Conservation (phyloP, 37 sponge, comb jelly and placozoan species). For the Crambe crambe region DNA sequence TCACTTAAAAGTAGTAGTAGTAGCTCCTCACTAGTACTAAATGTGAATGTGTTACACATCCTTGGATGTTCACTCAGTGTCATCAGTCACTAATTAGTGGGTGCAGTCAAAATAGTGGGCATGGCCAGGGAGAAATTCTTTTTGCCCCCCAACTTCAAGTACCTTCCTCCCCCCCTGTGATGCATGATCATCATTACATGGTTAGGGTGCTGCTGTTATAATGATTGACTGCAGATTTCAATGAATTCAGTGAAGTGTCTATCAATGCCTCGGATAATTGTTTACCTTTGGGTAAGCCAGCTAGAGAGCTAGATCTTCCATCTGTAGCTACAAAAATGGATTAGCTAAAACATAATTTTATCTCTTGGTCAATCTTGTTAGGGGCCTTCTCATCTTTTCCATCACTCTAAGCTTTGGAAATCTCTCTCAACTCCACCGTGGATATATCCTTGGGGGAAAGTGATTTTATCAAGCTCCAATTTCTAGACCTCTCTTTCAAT, state of each 20-base stretch:
- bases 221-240: conserved; percentile 14
- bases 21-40: not conserved
- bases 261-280: conserved; percentile 75
- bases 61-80: no score
- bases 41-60: no score
- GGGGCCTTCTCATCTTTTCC: conserved; percentile 67
- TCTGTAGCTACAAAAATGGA: not conserved
- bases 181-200: not conserved
- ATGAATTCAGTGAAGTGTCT: conserved; percentile 41
- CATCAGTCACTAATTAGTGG: no score
- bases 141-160: no score
- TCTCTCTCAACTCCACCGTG: conserved; percentile 57
- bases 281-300: conserved; percentile 64
- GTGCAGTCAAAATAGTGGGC: no score
- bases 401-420: conserved; percentile 57
- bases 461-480: conserved; percentile 39
- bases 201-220: not conserved
- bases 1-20: no score
- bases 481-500: conserved; percentile 83
- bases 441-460: conserved; percentile 9
- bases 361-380: no score
- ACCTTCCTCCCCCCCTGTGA: no score
- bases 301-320: not conserved
- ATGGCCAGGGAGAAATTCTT: no score
- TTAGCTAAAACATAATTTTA: not conserved